Conservation (phyloP, 2,113 vertebrate species). For the Scophthalmus maximus region DNA sequence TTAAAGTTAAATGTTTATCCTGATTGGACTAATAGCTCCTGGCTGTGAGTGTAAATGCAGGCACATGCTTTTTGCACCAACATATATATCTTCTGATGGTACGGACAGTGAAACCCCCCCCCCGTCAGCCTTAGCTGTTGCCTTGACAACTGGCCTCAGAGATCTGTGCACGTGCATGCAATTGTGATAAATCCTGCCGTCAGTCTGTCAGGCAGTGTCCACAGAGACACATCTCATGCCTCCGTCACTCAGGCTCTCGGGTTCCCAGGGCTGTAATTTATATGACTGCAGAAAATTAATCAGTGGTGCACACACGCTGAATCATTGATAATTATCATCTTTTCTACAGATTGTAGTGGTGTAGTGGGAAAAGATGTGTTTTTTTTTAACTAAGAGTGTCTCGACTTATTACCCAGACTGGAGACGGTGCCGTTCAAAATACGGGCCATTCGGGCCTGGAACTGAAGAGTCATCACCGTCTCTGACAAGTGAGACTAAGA, state of each 20-base stretch:
- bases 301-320: neutral
- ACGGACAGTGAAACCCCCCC: neutral
- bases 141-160: conserved; percentile 69
- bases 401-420: conserved; percentile 6
- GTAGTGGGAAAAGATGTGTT: neutral
- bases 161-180: conserved; percentile 55
- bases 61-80: neutral
- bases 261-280: conserved; percentile 2
- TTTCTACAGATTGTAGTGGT: neutral
- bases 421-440: conserved; percentile 10
- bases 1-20: conserved; percentile 67
- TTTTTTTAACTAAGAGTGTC: neutral
- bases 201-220: conserved; percentile 29
- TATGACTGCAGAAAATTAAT: neutral
- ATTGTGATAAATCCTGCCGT: conserved; percentile 51
- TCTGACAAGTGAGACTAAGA: conserved; percentile 35
- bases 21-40: conserved; percentile 47
- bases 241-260: conserved; percentile 14
- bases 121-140: conserved; percentile 54
- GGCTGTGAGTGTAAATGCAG: conserved; percentile 32
- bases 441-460: conserved; percentile 11
- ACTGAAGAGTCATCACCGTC: neutral
- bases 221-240: conserved; percentile 24
- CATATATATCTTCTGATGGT: conserved; percentile 1
- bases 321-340: neutral